phyloP scores from a whole-genome alignment of 2,888 invertebrate species.

The Nomada flava region DNA sequence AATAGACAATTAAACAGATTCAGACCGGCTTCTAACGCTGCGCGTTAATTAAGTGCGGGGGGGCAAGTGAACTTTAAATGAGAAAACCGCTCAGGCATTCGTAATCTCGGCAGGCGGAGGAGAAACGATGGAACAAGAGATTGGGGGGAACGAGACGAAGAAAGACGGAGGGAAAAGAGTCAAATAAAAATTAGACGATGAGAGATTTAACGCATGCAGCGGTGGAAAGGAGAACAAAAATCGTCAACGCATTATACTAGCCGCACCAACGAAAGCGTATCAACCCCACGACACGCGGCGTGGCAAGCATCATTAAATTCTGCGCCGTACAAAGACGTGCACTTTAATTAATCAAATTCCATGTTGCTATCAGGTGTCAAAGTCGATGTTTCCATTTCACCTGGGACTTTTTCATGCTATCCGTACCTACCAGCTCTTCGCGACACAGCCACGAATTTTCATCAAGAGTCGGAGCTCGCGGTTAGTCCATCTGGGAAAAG shows the following conservation, averaged over 20 bases:
- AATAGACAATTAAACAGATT: constrained; percentile 65
- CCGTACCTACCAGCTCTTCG: background rate
- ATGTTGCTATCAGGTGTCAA: constrained; percentile 17
- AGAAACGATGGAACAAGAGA: background rate
- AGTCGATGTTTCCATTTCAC: background rate
- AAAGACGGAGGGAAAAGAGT: constrained; percentile 2
- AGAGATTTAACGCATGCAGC: no score
- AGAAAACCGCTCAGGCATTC: constrained; percentile 60
- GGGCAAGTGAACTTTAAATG: constrained; percentile 60
- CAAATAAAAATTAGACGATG: background rate
- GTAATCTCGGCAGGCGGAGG: constrained; percentile 43
- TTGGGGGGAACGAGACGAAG: background rate
- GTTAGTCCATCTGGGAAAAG: background rate
- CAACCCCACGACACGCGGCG: background rate
- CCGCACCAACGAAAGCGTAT: background rate
- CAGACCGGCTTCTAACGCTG: constrained; percentile 47
- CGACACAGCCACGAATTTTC: constrained; percentile 1
- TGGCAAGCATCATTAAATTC: constrained; percentile 13
- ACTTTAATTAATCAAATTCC: constrained; percentile 34
- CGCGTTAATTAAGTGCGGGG: constrained; percentile 62
- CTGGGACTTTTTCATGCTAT: background rate
- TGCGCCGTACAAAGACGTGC: background rate
- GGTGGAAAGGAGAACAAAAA: no score
- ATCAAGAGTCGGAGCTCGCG: background rate
- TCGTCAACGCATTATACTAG: no score